Percentiles rank a stretch among this genome's conserved stretches.
These are phyloP conservation scores for Nymphicus hollandicus DNA, from an alignment of 2,113 vertebrate genomes.

Conservation along the genomic window DNA sequence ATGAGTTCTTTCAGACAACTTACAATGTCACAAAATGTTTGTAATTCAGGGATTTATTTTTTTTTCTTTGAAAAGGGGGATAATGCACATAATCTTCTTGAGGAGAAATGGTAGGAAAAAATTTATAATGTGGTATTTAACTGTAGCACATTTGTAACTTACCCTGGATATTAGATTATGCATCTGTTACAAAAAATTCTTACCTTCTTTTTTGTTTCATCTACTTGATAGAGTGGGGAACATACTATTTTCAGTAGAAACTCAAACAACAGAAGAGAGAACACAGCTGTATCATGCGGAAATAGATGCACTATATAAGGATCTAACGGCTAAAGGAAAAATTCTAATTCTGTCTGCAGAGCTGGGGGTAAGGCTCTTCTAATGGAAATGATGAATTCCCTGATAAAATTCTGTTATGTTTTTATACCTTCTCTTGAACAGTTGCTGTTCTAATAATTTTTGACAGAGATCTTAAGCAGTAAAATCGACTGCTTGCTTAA, in stretches of 20 bases:
- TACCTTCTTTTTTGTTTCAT: background rate
- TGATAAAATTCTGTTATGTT: background rate
- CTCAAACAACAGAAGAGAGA: slow-evolving; percentile 94
- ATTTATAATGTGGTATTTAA: background rate
- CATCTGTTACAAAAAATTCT: background rate
- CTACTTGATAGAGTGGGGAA: slow-evolving; percentile 85
- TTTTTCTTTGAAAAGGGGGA: background rate
- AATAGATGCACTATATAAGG: slow-evolving; percentile 95
- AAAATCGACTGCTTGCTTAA: background rate
- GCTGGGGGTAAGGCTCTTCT: slow-evolving; percentile 80
- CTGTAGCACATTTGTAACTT: background rate
- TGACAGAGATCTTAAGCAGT: background rate
- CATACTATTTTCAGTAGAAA: slow-evolving; percentile 96
- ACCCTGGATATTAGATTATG: background rate
- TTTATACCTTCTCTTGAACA: background rate
- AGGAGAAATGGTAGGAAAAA: background rate
- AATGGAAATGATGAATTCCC: background rate
- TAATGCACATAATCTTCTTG: background rate
- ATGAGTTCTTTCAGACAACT: background rate
- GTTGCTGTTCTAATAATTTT: background rate
- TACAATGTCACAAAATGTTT: background rate
- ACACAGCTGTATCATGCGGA: slow-evolving; percentile 95
- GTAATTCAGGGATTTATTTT: background rate
- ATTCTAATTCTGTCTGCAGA: slow-evolving; percentile 90
- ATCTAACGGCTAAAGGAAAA: slow-evolving; percentile 94